Percentiles rank a stretch among this genome's conserved stretches.
These are phyloP conservation scores for Sycophila sp. DNA, from an alignment of 1,140 invertebrate species.

Conservation along the genomic window DNA sequence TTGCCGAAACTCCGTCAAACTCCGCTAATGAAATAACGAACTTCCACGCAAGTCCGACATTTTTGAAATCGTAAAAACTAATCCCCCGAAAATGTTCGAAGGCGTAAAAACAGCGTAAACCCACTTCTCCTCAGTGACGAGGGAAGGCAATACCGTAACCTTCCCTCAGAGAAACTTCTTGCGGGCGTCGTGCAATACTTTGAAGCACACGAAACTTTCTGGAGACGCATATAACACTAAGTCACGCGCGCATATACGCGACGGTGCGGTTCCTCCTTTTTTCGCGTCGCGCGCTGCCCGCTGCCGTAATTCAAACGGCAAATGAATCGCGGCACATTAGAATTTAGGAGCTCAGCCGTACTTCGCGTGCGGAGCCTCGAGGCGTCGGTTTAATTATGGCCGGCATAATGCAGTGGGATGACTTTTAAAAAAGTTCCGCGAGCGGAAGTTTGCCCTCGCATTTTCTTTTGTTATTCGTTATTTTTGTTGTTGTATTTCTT, in stretches of 20 bases:
- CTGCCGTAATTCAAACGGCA: background rate
- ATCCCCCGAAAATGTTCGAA: no score
- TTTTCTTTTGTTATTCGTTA: background rate
- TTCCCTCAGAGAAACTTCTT: no score
- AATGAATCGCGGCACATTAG: background rate
- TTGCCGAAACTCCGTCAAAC: background rate
- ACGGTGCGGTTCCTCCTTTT: no score
- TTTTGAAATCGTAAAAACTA: no score
- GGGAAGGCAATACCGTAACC: no score
- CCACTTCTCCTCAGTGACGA: no score
- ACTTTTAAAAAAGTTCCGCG: constrained; percentile 19
- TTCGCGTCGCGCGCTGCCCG: background rate
- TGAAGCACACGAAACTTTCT: no score
- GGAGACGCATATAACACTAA: no score
- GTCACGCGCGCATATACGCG: no score
- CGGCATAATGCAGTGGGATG: constrained; percentile 1
- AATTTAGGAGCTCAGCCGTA: constrained; percentile 1
- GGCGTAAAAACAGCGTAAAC: no score
- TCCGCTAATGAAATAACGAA: background rate
- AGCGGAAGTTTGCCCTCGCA: background rate
- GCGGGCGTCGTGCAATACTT: no score
- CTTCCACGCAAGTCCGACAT: no score
- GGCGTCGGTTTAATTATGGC: constrained; percentile 24
- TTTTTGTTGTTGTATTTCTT: background rate
- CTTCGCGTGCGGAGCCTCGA: background rate